Evolutionary conservation across 2,888 invertebrate genomes (phyloP), one percentile per base, ranked within the genome.

Genomic region (Lasioglossum lativentre): DNA sequence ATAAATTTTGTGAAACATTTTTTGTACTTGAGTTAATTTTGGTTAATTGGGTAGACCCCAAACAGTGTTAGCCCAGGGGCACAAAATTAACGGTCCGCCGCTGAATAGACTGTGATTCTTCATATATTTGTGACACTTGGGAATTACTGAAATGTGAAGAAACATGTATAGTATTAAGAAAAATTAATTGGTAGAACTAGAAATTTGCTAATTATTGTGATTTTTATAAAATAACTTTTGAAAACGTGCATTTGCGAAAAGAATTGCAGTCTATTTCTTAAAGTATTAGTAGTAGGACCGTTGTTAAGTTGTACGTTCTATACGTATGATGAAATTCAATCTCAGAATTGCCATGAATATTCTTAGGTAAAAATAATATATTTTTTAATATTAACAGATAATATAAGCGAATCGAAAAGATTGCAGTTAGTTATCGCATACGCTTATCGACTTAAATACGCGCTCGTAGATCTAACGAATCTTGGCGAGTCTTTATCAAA

Each of bases 311-410:
- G 34, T 73, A 68, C 27, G 38, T 79, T 79, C 16, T 73, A 34
- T 68, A 66, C 79, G 66, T 47, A 75, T 70, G 73, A 71, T 30
- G 47, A 80, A 66, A 47, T 72, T 72, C 27, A 73, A 71, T 75
- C 86, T 82, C 78, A 88, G 74, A 86, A 82, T 80, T 86, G 80
- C 82, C 86, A 87, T 83, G 66, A 78, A 73, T 87, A 86, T 83
- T 81, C 19, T 59, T 80, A 75, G 19, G 42, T 74, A 70, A 47
- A 68, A 52, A 80, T 27, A 38, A 56, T 70, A 16, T 45, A 78
- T 14, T 27, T 68, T 80, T 42, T 77, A 83, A 19, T 45, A 14
- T 19, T 75, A 40, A 27, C 59, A 34, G 4, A 40, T 78, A 16
- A 30, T 63, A 34, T 45, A 27, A 56, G 27, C 42, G 34, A 45